These are phyloP conservation scores for Drosophila seguyi DNA, from an alignment of 1,140 invertebrate genomes.

Conservation along the genomic window DNA sequence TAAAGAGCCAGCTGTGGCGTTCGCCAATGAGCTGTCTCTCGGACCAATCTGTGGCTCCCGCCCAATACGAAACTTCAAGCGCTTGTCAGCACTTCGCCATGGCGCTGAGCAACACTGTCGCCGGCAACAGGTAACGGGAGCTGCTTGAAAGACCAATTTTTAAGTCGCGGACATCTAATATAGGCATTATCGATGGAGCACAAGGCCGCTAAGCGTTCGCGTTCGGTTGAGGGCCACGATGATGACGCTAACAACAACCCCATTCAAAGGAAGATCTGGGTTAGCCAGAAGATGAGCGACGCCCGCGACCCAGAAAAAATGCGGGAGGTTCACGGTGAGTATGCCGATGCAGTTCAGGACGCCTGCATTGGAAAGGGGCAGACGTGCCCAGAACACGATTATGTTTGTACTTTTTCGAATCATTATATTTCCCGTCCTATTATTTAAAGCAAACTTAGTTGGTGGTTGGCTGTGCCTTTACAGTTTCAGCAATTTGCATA, in stretches of 20 bases:
- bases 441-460: not conserved
- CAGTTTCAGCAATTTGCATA: not conserved
- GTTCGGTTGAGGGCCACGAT: constrained; percentile 53
- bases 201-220: constrained; percentile 52
- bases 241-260: constrained; percentile 62
- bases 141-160: not conserved
- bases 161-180: not conserved
- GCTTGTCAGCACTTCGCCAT: not conserved
- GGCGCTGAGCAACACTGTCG: constrained; percentile 11
- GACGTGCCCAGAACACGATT: not conserved
- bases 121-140: constrained; percentile 16
- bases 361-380: too few species aligned
- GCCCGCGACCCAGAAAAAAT: constrained; percentile 58
- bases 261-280: constrained; percentile 61
- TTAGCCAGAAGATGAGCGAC: constrained; percentile 68
- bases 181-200: constrained; percentile 34
- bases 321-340: constrained; percentile 69
- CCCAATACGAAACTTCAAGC: not conserved
- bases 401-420: not conserved
- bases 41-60: not conserved
- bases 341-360: not conserved
- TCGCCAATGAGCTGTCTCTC: too few species aligned
- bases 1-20: too few species aligned
- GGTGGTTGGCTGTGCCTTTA: not conserved
- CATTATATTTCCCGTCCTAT: too few species aligned